Evolutionary conservation across 2,888 invertebrate genomes (phyloP).

Genomic region (Oscheius onirici): DNA sequence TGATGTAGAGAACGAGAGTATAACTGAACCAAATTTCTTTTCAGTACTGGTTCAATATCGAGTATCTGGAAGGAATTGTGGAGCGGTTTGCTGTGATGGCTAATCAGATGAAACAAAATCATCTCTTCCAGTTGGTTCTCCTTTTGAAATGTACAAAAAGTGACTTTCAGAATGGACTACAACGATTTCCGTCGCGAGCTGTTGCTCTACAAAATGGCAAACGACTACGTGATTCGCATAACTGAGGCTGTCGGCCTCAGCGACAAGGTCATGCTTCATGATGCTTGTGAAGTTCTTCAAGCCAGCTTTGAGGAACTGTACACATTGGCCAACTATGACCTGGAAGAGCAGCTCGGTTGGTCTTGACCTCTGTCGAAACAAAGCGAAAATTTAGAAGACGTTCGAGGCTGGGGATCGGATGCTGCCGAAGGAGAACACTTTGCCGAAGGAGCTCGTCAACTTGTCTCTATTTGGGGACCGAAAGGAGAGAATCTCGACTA

Average conservation of each 20-base stretch:
- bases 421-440: constrained; percentile 32
- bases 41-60: constrained; percentile 46
- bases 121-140: constrained; percentile 40
- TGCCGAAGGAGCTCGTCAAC: constrained; percentile 25
- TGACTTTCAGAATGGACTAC: constrained; percentile 39
- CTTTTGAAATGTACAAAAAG: background rate
- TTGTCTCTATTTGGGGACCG: constrained; percentile 41
- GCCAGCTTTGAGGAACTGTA: constrained; percentile 38
- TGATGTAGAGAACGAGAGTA: background rate
- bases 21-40: constrained; percentile 9
- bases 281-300: constrained; percentile 37
- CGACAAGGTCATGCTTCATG: constrained; percentile 36
- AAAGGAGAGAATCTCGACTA: constrained; percentile 40
- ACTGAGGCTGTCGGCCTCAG: constrained; percentile 41
- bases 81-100: constrained; percentile 31
- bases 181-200: constrained; percentile 43
- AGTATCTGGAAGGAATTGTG: constrained; percentile 28
- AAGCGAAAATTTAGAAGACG: background rate
- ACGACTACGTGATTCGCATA: constrained; percentile 40
- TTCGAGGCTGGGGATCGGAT: constrained; percentile 29
- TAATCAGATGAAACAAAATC: constrained; percentile 33
- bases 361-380: background rate
- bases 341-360: constrained; percentile 37
- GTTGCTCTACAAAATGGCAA: constrained; percentile 45
- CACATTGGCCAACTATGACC: constrained; percentile 31